Percentiles rank a stretch among this genome's conserved stretches.
phyloP scores from a whole-genome alignment of 2,888 invertebrate species.

The Didymodactylos carnosus region DNA sequence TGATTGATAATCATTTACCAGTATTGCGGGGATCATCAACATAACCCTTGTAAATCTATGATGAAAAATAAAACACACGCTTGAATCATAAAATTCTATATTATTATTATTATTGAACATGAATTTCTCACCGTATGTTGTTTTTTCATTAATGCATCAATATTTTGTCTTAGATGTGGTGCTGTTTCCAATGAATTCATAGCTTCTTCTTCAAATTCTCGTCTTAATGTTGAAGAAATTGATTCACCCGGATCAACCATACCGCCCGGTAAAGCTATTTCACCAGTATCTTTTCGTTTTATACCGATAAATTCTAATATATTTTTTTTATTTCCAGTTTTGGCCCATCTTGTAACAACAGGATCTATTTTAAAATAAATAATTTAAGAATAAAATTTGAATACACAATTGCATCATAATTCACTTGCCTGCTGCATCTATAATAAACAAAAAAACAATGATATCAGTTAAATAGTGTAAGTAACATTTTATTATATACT shows the following conservation, averaged over 20 bases:
- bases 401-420: too few species aligned
- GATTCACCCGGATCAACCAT: constrained; percentile 69
- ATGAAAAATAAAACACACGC: neutral
- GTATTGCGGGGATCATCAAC: constrained; percentile 62
- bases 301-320: constrained; percentile 60
- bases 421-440: too few species aligned
- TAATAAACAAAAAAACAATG: too few species aligned
- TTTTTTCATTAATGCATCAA: neutral
- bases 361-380: too few species aligned
- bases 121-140: neutral
- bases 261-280: constrained; percentile 74
- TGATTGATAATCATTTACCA: constrained; percentile 56
- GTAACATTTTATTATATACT: too few species aligned
- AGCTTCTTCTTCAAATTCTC: too few species aligned
- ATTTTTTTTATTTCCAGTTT: constrained; percentile 18
- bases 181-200: constrained; percentile 54
- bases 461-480: too few species aligned
- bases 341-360: neutral
- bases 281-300: constrained; percentile 59
- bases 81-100: neutral
- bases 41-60: constrained; percentile 43
- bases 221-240: neutral
- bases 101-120: too few species aligned
- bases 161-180: constrained; percentile 56
- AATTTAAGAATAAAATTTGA: too few species aligned